Base-by-base conservation (phyloP, 2,888 invertebrate genomes). In the Litoditis marina region DNA sequence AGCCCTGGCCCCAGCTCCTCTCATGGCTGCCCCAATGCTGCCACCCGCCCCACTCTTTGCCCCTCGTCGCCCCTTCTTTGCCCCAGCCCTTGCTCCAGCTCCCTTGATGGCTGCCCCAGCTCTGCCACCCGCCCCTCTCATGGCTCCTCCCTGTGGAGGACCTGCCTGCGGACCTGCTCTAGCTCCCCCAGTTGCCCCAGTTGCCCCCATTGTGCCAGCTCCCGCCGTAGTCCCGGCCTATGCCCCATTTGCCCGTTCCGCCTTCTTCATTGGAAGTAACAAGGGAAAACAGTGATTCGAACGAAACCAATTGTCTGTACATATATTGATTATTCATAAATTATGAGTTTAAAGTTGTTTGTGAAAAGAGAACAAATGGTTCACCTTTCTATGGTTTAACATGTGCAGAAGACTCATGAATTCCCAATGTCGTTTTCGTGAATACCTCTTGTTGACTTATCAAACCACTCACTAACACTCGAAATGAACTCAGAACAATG, bases 191-290 rank as follows among this genome's bases (percentile, higher is more conserved):
- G n/a, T n/a, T n/a, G 53, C 53, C 25, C 50, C 42, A 19, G 56
- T 55, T 51, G 62, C 60, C 28, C n/a, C n/a, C n/a, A n/a, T n/a
- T n/a, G n/a, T n/a, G n/a, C n/a, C n/a, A n/a, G 51, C 51, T n/a
- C 64, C 67, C 51, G 59, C 59, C 22, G 69, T 62, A 53, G 69
- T 67, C 22, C 69, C 70, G 42, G 70, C 70, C 50, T 71, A 66
- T 44, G 68, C 71, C 52, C 71, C 71, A 56, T 68, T 71, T 50
- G 71, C 70, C 50, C 57, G 70, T n/a, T 57, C 67, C 36, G 69
- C 69, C 60, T 66, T 62, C 65, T 63, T 69, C 63, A 63, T 66
- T 59, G 69, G 69, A 63, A 61, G 59, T 54, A 69, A 69, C 66
- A 69, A 69, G 59, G 66, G 60, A 52, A 69, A 69, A n/a, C n/a